A percentile compares a stretch with the other conserved stretches of the same genome.
These are phyloP conservation scores for Steromphala cineraria DNA, from an alignment of 2,888 invertebrate genomes.

Conservation along the genomic window DNA sequence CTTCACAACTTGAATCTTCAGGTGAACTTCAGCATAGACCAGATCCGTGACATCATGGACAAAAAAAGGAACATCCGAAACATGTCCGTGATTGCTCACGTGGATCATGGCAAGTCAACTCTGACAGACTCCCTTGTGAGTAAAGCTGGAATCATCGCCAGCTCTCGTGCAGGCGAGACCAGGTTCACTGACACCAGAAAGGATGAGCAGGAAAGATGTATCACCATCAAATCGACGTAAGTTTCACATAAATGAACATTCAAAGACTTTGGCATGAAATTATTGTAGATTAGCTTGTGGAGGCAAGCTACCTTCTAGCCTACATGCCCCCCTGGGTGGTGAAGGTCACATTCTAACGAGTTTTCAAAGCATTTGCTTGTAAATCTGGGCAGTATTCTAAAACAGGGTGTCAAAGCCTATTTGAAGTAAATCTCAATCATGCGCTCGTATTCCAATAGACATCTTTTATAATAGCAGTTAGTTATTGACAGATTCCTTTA, in stretches of 20 bases:
- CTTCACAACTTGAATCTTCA: slow-evolving; percentile 72
- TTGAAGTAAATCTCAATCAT: no score
- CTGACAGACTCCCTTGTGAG: slow-evolving; percentile 99
- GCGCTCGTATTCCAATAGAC: no score
- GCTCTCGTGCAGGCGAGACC: slow-evolving; percentile 98
- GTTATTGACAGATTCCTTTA: no score
- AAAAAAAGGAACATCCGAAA: slow-evolving; percentile 99
- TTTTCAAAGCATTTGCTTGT: no score
- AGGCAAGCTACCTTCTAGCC: no score
- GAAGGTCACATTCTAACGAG: no score
- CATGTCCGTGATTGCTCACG: slow-evolving; percentile 99
- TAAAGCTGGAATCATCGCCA: slow-evolving; percentile 99
- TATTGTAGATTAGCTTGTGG: no score
- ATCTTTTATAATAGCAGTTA: no score
- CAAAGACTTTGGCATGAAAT: no score
- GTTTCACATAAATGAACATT: slow-evolving; percentile 72
- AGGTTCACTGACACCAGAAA: slow-evolving; percentile 99
- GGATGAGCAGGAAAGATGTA: slow-evolving; percentile 99
- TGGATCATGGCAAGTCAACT: slow-evolving; percentile 99
- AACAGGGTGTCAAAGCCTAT: no score
- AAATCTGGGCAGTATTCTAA: no score
- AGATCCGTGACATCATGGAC: slow-evolving; percentile 99
- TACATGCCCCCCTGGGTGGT: no score
- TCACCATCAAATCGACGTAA: slow-evolving; percentile 99
- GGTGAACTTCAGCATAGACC: slow-evolving; percentile 99